Percentiles rank a stretch among this genome's conserved stretches.
Conservation (phyloP, 2,797 vertebrate genomes). For the Triplophysa yarkandensis region DNA sequence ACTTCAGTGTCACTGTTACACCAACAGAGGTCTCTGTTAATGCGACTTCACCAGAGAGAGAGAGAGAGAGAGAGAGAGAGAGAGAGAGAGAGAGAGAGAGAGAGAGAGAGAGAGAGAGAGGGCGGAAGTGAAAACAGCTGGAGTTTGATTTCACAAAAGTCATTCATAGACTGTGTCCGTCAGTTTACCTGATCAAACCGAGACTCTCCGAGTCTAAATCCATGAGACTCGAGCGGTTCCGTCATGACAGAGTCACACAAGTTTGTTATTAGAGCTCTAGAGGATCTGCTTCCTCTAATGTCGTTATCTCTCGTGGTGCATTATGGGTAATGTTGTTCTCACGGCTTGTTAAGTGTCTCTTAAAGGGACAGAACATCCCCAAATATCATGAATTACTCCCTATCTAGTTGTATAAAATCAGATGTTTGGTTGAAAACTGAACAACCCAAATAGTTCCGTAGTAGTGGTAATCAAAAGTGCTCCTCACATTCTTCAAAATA, state of each 20-base stretch:
- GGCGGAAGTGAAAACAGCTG: not conserved
- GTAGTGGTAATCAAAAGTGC: too few species aligned
- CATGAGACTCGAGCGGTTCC: constrained; percentile 67
- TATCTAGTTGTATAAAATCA: too few species aligned
- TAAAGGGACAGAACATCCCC: too few species aligned
- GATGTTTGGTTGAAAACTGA: too few species aligned
- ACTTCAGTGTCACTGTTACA: constrained; percentile 10
- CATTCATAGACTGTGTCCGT: not conserved
- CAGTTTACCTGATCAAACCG: constrained; percentile 86
- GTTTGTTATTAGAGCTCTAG: not conserved
- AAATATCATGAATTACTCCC: too few species aligned
- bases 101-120: not conserved
- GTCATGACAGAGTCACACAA: constrained; percentile 61
- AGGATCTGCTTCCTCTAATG: not conserved
- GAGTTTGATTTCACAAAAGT: not conserved
- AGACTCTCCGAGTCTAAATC: constrained; percentile 80
- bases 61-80: not conserved
- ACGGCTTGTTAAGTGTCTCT: too few species aligned
- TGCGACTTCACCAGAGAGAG: not conserved
- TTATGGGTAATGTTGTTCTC: constrained; percentile 66
- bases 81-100: not conserved
- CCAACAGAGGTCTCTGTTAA: constrained; percentile 52
- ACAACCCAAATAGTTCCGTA: too few species aligned
- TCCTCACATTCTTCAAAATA: too few species aligned
- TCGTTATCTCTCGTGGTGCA: constrained; percentile 41